Percentiles rank a stretch among this genome's conserved stretches.
phyloP scores from a whole-genome alignment of 2,113 vertebrate species.

The Oreochromis aureus region DNA sequence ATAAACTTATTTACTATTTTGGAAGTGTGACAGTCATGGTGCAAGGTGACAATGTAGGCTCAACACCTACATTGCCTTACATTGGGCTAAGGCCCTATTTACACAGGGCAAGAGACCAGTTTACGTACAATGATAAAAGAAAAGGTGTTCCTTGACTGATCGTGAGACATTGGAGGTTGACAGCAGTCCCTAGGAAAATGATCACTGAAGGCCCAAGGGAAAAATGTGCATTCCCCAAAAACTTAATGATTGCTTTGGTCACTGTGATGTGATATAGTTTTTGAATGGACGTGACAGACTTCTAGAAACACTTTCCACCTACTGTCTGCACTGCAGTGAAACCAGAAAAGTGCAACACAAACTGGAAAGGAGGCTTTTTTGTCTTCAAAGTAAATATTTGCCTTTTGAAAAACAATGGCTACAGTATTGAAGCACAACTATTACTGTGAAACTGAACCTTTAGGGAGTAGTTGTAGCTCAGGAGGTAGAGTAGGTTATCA shows the following conservation, averaged over 20 bases:
- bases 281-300: background rate
- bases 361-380: background rate
- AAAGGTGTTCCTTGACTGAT: background rate
- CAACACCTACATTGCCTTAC: background rate
- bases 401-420: no score
- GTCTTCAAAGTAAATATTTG: background rate
- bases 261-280: background rate
- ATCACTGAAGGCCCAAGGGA: background rate
- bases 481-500: background rate
- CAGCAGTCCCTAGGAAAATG: background rate
- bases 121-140: background rate
- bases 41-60: background rate
- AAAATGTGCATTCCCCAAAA: background rate
- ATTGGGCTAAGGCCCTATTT: background rate
- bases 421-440: background rate
- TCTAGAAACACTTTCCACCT: background rate
- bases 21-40: background rate
- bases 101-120: background rate
- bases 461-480: background rate
- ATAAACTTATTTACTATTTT: background rate
- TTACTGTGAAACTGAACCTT: background rate
- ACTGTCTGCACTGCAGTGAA: background rate
- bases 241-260: background rate
- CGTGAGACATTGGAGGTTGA: background rate
- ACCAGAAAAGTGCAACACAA: background rate